Conservation (phyloP, 2,113 vertebrate genomes). For the Aphyosemion australe region DNA sequence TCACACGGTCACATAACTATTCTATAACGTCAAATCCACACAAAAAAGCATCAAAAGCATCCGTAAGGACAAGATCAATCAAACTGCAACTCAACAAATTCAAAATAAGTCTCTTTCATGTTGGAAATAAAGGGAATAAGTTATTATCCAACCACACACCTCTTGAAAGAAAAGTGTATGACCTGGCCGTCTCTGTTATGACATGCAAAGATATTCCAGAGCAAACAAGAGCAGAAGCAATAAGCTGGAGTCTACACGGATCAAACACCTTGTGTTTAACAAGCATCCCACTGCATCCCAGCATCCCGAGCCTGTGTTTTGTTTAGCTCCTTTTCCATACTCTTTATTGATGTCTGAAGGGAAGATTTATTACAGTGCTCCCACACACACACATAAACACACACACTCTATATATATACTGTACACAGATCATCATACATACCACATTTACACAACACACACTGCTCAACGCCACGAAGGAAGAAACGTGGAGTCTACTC, state of each 20-base stretch:
- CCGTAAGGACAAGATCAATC: slow-evolving; percentile 60
- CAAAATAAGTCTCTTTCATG: slow-evolving; percentile 59
- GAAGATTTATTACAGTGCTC: slow-evolving; percentile 5
- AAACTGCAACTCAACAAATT: slow-evolving; percentile 23
- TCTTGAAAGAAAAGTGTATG: slow-evolving; percentile 38
- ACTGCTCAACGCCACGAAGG: neutral
- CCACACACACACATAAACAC: neutral
- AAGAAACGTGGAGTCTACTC: neutral
- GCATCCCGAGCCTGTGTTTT: neutral
- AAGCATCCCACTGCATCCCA: neutral
- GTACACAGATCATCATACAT: neutral
- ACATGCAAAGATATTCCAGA: slow-evolving; percentile 30
- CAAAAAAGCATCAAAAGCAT: slow-evolving; percentile 45
- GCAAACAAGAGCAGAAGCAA: slow-evolving; percentile 30
- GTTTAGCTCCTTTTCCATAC: neutral
- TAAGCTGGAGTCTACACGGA: neutral
- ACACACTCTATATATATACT: neutral
- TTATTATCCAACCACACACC: slow-evolving; percentile 24
- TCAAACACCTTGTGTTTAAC: neutral
- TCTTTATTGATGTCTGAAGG: slow-evolving; percentile 1
- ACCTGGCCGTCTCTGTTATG: slow-evolving; percentile 25
- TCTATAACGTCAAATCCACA: slow-evolving; percentile 16
- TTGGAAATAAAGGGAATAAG: slow-evolving; percentile 46
- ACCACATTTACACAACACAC: neutral
- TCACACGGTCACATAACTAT: neutral